Base-by-base conservation (phyloP, 2,113 vertebrate species). In the Eclectus roratus region DNA sequence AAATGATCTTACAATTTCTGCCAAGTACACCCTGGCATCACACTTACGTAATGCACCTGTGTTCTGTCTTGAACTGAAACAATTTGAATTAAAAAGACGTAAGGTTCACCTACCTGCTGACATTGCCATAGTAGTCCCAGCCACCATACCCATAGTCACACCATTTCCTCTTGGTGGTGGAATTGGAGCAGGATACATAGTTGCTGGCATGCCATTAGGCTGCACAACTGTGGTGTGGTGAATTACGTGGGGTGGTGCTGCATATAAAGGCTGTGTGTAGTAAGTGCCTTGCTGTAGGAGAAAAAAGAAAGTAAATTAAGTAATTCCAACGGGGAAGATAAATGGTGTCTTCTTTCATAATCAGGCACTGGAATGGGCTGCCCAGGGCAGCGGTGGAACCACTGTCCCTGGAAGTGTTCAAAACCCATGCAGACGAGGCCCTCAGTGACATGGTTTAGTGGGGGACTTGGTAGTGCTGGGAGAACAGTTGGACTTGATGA, bases 221-320 rank as follows among this genome's bases (percentile, higher is more conserved):
- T 99, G 99, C 95, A 99, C 99, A 97, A 99, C 99, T 7, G 99
- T 99, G 91, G 99, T 99, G 98, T 99, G 99, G 97, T 99, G 99
- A 93, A 99, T 99, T 97, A 99, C 99, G 68, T 99, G 99, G 52
- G 99, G 99, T 55, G 99, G 99, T 9, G 99, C 99, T 60, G 99
- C 99, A 78, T 99, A 99, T 89, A 99, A 97, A 29, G 99, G 99
- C 98, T 99, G 99, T 91, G 99, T 99, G 97, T 99, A 99, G 55
- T 99, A 99, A 77, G 99, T 97, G 96, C 99, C 99, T 98, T 99
- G 99, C 98, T 99, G 99, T 97, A 97, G 97, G 92, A 70, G 93
- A 79, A 94, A 97, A 90, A 98, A 13, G 21, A 66, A 35, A 84
- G 19, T 1, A 29, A 2, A 16, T 27, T 12, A 43, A 41, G 29